Evolutionary conservation across 2,797 vertebrate species (phyloP), one percentile per base, ranked within the genome.

Genomic region (Lates japonicus): DNA sequence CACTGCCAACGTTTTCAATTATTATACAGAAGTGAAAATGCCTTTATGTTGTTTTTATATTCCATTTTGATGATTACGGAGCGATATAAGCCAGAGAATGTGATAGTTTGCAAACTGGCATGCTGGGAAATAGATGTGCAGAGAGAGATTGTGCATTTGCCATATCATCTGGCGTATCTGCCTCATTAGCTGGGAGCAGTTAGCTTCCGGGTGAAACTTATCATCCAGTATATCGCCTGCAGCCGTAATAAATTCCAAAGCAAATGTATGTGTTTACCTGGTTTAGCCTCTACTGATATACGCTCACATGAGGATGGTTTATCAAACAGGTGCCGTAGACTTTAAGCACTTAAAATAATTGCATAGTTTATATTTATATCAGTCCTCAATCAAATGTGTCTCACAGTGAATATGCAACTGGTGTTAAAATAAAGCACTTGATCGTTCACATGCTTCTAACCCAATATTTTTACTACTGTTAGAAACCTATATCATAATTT

Each of bases 1-100:
- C n/a, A n/a, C n/a, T n/a, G n/a, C n/a, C n/a, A n/a, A n/a, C n/a
- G n/a, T n/a, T 88, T 90, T 89, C 90, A 89, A 88, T 89, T 86
- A 91, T 84, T 88, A 67, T 57, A 52, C 33, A 1, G 67, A 79
- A 70, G 77, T 73, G 44, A 82, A 80, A 81, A 89, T 81, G 87
- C 79, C 88, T 86, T 76, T 85, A 83, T 81, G 67, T 81, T 83
- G 72, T 81, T 91, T 90, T 66, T 76, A 35, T 74, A 65, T 83
- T 88, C 65, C 42, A 64, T 87, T 87, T 71, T 81, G 73, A 87
- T 90, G 83, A 88, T 87, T 66, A 81, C 69, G 83, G 83, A n/a
- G n/a, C 78, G 83, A 87, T 78, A 86, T 77, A 61, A 87, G 83
- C 70, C 70, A 57, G 73, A 76, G 76, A 83, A 76, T 70, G 80